phyloP scores from a whole-genome alignment of 2,797 vertebrate species.

The Epinephelus malabaricus region DNA sequence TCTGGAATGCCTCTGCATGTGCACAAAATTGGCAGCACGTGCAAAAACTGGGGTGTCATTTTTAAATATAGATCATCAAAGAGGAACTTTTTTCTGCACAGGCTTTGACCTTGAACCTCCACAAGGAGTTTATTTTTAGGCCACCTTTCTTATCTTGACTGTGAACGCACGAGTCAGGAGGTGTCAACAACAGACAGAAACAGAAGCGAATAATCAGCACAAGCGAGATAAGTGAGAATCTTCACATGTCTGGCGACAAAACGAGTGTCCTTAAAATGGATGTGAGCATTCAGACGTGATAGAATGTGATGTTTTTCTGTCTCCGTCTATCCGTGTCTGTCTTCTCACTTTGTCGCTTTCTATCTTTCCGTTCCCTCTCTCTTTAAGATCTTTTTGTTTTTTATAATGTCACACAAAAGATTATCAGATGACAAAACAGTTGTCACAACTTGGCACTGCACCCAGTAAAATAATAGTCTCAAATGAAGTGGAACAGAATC shows the following conservation, averaged over 20 bases:
- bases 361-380: neutral
- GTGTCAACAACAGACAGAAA: conserved; percentile 68
- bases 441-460: conserved; percentile 27
- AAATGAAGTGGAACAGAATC: conserved; percentile 62
- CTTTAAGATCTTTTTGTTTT: conserved; percentile 14
- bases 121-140: conserved; percentile 71
- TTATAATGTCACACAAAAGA: conserved; percentile 13
- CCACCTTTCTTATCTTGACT: conserved; percentile 48
- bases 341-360: conserved; percentile 9
- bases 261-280: conserved; percentile 52
- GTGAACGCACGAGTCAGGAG: conserved; percentile 61
- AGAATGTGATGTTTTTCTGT: conserved; percentile 15
- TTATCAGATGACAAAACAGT: conserved; percentile 52
- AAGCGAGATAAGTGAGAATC: conserved; percentile 62
- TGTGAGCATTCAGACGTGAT: conserved; percentile 35
- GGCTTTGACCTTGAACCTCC: conserved; percentile 61
- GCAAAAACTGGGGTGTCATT: conserved; percentile 31
- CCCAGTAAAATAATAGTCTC: conserved; percentile 32
- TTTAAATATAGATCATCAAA: conserved; percentile 66
- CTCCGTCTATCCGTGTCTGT: neutral
- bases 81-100: conserved; percentile 15
- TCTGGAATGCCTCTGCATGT: conserved; percentile 46
- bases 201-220: conserved; percentile 49
- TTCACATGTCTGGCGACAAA: conserved; percentile 65
- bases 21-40: conserved; percentile 47